phyloP scores from a whole-genome alignment of 2,888 invertebrate species.

The Mythimna lalbum region DNA sequence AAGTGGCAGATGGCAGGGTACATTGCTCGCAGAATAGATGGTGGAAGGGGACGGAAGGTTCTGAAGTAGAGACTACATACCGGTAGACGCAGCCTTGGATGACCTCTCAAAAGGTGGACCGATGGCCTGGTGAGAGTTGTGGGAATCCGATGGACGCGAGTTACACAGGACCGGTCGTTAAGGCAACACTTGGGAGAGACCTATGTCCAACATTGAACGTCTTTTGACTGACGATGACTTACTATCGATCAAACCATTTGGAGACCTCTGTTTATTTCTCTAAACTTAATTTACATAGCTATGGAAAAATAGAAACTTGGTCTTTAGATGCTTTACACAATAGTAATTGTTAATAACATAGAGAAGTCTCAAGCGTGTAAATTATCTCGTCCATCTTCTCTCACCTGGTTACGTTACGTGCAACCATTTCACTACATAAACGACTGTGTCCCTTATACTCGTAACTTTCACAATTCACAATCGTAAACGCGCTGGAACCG shows the following conservation, averaged over 20 bases:
- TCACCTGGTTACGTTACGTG: slow-evolving; percentile 51
- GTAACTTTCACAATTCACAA: slow-evolving; percentile 64
- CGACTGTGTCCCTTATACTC: slow-evolving; percentile 56
- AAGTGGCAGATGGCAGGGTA: too few species aligned
- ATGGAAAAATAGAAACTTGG: slow-evolving; percentile 18
- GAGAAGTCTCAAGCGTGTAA: slow-evolving; percentile 15
- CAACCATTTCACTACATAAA: slow-evolving; percentile 52
- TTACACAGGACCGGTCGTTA: too few species aligned
- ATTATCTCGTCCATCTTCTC: slow-evolving; percentile 45
- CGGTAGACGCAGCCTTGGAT: too few species aligned
- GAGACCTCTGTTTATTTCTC: background rate
- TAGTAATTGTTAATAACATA: slow-evolving; percentile 25
- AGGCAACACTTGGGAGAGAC: too few species aligned
- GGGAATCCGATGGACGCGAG: too few species aligned
- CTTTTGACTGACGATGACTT: too few species aligned
- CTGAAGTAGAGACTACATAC: too few species aligned
- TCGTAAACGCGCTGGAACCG: slow-evolving; percentile 49
- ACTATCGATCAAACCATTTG: background rate
- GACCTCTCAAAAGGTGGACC: too few species aligned
- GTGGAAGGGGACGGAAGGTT: too few species aligned
- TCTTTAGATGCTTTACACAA: slow-evolving; percentile 14
- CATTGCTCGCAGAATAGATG: too few species aligned
- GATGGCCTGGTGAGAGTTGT: too few species aligned
- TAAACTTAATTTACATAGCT: background rate
- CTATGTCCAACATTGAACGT: too few species aligned